Evolutionary conservation across 2,797 vertebrate species (phyloP).

Genomic region (Enteromius viviparus): DNA sequence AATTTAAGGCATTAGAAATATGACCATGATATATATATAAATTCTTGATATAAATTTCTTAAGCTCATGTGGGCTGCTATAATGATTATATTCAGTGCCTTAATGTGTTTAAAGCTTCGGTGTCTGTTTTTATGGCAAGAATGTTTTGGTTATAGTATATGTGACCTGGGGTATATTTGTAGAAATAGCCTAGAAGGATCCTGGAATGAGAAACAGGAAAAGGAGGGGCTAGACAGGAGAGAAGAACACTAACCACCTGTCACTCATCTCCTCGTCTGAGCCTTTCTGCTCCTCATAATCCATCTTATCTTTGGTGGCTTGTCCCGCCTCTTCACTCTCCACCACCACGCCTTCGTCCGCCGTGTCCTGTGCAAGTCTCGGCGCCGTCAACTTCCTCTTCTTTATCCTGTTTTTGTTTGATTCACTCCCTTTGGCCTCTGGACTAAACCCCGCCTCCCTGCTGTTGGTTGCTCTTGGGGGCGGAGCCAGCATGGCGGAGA

Average conservation of each 20-base stretch:
- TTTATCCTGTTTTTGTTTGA: conserved; percentile 80
- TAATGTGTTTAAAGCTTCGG: too few relatives aligned
- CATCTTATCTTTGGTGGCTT: conserved; percentile 91
- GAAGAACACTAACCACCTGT: conserved; percentile 90
- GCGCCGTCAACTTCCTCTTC: conserved; percentile 87
- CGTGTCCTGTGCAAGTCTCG: conserved; percentile 81
- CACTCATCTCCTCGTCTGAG: conserved; percentile 98
- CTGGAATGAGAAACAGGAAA: conserved; percentile 6
- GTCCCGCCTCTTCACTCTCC: conserved; percentile 88
- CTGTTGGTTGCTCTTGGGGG: conserved; percentile 76
- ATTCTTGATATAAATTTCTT: not conserved
- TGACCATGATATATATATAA: not conserved
- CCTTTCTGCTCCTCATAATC: conserved; percentile 94
- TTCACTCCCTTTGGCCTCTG: conserved; percentile 51
- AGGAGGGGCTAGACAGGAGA: conserved; percentile 23
- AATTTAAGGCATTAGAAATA: not conserved
- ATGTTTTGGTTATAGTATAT: too few relatives aligned
- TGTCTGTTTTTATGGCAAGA: not conserved
- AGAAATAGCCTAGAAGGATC: not conserved
- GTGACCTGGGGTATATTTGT: too few relatives aligned
- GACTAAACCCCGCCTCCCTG: conserved; percentile 76
- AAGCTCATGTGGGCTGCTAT: not conserved
- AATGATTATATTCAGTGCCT: not conserved
- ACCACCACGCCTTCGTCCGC: conserved; percentile 93
- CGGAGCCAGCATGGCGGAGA: conserved; percentile 77